Evolutionary conservation across 1,140 invertebrate species (phyloP).

Genomic region (Drosophila littoralis): DNA sequence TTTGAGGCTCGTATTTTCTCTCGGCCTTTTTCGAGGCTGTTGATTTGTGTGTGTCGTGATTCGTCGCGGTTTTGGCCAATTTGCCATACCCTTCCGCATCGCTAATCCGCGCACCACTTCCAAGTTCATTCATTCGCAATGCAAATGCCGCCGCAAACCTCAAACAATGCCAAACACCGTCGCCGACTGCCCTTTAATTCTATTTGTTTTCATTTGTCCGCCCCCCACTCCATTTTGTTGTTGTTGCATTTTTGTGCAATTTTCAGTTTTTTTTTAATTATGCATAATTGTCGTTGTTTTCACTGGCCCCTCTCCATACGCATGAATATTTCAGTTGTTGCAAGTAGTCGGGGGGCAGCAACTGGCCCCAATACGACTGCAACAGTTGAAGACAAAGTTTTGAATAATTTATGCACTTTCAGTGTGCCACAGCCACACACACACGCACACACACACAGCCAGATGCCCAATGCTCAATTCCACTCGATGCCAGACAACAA

Average conservation of each 20-base stretch:
- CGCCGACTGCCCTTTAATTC: constrained; percentile 22
- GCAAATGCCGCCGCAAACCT: constrained; percentile 34
- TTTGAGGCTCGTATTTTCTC: neutral
- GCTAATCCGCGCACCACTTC: neutral
- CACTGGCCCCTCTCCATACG: constrained; percentile 6
- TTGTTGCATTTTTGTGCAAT: constrained; percentile 34
- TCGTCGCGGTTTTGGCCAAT: constrained; percentile 44
- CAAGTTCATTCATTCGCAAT: constrained; percentile 20
- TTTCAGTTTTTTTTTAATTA: neutral
- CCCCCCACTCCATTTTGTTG: neutral
- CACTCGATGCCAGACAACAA: constrained; percentile 22
- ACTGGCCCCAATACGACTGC: constrained; percentile 15
- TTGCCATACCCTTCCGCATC: constrained; percentile 24
- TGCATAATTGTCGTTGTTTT: constrained; percentile 31
- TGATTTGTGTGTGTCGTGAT: constrained; percentile 29
- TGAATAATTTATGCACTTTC: constrained; percentile 68
- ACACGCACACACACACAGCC: neutral
- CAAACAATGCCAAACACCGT: constrained; percentile 42
- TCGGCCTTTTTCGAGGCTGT: constrained; percentile 12
- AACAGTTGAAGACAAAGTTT: constrained; percentile 60
- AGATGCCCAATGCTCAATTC: constrained; percentile 56
- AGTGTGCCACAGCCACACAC: constrained; percentile 13
- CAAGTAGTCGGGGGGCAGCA: constrained; percentile 17
- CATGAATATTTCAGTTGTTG: constrained; percentile 66
- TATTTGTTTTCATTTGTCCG: constrained; percentile 25